Base-by-base conservation (phyloP, 2,113 vertebrate species). In the Aegithalos caudatus region DNA sequence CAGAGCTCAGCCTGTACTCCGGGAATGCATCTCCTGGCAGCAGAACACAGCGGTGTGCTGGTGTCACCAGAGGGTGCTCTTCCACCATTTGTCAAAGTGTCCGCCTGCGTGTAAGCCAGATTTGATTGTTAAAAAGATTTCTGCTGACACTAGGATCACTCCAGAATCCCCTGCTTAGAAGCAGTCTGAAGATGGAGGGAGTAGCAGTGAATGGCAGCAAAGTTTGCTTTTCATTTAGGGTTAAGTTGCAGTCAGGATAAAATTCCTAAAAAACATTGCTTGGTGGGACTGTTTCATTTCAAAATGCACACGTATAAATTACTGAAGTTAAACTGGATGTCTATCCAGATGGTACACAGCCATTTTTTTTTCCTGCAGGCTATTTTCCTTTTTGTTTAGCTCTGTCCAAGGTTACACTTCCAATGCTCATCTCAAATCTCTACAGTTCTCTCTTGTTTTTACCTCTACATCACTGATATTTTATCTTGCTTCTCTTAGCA, bases 1-100 rank as follows among this genome's bases (percentile, higher is more conserved):
- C 89, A 38, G 50, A 79, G 73, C 15, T 3, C 47, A 21, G 23
- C 12, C 66, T 21, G 28, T 8, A 2, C 58, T 45, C 27, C 27
- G 37, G 4, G 4, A 38, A 11, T 2, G 5, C 8, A 11, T 58
- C 20, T 2, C 6, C 64, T 14, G 62, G 72, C 81, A 53, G 81
- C 48, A 67, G 61, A 40, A 10, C 33, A 44, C 33, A 12, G 51
- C 23, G 27, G 37, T 21, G 78, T 27, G 23, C 70, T 61, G 60
- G 8, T 72, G 89, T 82, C 96, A 97, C 90, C 87, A 96, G 94
- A 82, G 94, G 91, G 96, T 87, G 95, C 96, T 96, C 93, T 91
- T 72, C 66, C 73, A 45, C 89, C 48, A 8, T 38, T 58, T 66
- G 64, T 83, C 86, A 65, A 61, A 66, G 56, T 0, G 42, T 22